These are phyloP conservation scores for Galerucella pusilla DNA, from an alignment of 2,888 invertebrate genomes.

Conservation along the genomic window DNA sequence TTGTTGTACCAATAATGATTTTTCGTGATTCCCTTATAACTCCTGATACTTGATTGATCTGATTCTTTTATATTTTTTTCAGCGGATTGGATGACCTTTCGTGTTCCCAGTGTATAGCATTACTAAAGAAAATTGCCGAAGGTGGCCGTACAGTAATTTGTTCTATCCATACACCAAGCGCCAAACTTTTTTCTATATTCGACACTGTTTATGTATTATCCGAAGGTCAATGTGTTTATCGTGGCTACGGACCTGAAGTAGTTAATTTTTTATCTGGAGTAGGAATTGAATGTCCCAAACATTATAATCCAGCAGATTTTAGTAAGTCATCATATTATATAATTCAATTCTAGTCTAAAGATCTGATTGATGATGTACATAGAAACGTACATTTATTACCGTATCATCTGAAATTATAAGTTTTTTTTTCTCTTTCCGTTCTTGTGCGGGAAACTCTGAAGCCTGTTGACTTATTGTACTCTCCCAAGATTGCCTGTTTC, in stretches of 20 bases:
- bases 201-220: conserved; percentile 92
- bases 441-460: no score
- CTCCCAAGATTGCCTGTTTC: no score
- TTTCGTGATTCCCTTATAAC: no score
- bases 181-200: conserved; percentile 89
- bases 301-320: conserved; percentile 97
- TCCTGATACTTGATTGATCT: no score
- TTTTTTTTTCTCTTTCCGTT: no score
- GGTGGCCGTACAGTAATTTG: conserved; percentile 93
- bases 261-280: conserved; percentile 84
- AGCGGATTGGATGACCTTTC: conserved; percentile 94
- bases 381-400: no score
- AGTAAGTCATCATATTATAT: conserved; percentile 69
- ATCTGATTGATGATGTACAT: no score
- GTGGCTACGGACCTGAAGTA: conserved; percentile 81
- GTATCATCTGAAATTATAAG: no score
- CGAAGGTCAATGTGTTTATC: conserved; percentile 89
- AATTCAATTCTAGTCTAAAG: no score
- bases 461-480: no score
- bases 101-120: conserved; percentile 86
- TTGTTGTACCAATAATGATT: no score
- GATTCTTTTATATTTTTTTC: conserved; percentile 51
- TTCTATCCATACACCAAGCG: conserved; percentile 97
- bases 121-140: conserved; percentile 85
- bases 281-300: conserved; percentile 86